Percentiles rank a stretch among this genome's conserved stretches.
phyloP scores from a whole-genome alignment of 2,888 invertebrate genomes.

The Peribatodes rhomboidaria region DNA sequence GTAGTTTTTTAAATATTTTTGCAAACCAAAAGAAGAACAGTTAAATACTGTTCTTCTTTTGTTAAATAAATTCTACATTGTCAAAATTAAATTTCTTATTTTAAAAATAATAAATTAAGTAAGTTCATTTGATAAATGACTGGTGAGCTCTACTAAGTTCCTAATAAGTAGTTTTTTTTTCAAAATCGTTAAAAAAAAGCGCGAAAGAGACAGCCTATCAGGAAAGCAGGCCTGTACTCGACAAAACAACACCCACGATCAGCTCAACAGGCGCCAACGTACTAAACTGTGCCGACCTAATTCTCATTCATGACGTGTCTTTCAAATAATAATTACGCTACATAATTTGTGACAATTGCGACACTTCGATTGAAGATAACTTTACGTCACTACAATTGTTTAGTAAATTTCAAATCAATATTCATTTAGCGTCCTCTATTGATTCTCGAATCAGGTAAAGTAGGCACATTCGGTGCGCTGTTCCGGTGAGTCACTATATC shows the following conservation, averaged over 20 bases:
- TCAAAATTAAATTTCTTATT: no score
- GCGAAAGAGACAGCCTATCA: no score
- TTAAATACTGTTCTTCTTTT: no score
- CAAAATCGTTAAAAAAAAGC: no score
- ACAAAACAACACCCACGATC: slow-evolving; percentile 6
- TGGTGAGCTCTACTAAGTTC: no score
- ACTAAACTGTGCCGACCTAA: slow-evolving; percentile 29
- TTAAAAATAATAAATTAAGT: no score
- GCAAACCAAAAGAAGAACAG: no score
- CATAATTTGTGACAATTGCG: slow-evolving; percentile 57
- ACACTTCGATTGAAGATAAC: slow-evolving; percentile 45
- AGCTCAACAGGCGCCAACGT: background rate
- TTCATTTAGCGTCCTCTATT: slow-evolving; percentile 62
- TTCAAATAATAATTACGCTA: slow-evolving; percentile 52
- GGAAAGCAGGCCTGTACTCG: no score
- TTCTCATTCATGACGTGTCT: slow-evolving; percentile 50
- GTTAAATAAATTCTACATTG: no score
- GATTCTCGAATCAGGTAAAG: slow-evolving; percentile 70
- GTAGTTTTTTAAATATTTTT: no score
- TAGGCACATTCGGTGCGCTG: slow-evolving; percentile 69
- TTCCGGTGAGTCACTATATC: slow-evolving; percentile 80
- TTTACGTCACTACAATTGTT: slow-evolving; percentile 41
- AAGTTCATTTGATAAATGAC: no score
- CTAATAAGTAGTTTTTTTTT: no score
- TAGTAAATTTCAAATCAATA: slow-evolving; percentile 60